Evolutionary conservation across 2,888 invertebrate species (phyloP), one percentile per base, ranked within the genome.

Genomic region (Copidosoma aretas): DNA sequence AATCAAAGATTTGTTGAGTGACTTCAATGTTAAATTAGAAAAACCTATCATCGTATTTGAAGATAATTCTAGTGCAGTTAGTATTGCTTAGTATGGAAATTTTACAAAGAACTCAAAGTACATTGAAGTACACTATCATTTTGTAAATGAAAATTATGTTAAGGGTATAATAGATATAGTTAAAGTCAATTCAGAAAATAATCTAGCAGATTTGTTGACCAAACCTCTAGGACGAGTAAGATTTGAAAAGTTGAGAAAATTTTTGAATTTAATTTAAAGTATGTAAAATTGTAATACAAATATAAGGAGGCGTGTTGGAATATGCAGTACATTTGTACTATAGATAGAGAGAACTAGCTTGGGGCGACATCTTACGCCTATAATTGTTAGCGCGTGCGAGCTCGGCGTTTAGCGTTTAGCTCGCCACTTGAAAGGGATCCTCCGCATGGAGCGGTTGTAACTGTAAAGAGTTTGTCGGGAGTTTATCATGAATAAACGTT

Each of bases 11-110:
- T 15, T 53, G 2, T 21, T 21, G 14, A 19, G 8, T 12, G 22
- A 21, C 5, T 53, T 21, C 10, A 53, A 21, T 49, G 15, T 21
- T 21, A 53, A 21, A 53, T 69, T 14, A n/a, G 51, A 15, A 17
- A 68, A 51, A 71, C 64, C 1, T 59, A 70, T 21, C 51, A 58
- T 41, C 63, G n/a, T 68, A 0, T 68, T 63, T 53, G 64, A 73
- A 61, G 73, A 71, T 39, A 71, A 73, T 41, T 60, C 65, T 15
- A 67, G 71, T 14, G 73, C 68, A 19, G 59, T 72, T 12, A 62
- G 12, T 14, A 65, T 73, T 46, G 71, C 68, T 0, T 72, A 72
- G 39, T 71, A 52, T 54, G 71, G 72, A 41, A 74, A 72, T 54
- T 57, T 65, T 19, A 71, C 71, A 22, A 68, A 64, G 60, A 68